Evolutionary conservation across 2,888 invertebrate species (phyloP), one percentile per base, ranked within the genome.

Genomic region (Leistus spinibarbis): DNA sequence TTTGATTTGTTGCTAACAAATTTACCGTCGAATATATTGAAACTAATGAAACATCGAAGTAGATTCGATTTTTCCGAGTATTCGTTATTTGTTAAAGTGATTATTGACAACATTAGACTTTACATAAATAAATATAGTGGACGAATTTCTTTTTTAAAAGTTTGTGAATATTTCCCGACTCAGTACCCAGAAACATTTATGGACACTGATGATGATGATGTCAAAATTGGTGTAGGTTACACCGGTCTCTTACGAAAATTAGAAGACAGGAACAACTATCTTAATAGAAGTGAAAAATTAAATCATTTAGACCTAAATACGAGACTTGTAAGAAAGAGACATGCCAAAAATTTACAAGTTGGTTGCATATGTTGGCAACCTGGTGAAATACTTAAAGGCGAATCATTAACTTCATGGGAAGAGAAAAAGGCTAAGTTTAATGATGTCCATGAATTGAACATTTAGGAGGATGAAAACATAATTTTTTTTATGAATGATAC

Each of bases 251-350:
- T 63, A 19, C 22, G 63, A 63, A 63, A 63, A 20, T 20, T 63
- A n/a, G 63, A 63, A 63, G 63, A 63, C 5, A 9, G 63, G 2
- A 63, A 63, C 19, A 63, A 63, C 24, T 63, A 63, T 20, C n/a
- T 63, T 13, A 19, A 63, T 20, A 63, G 20, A 63, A 19, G 19
- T 17, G 63, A 63, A 63, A 63, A 63, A 24, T 10, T 63, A 17
- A 63, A n/a, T 53, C 9, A 9, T 10, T 10, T 10, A 10, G 16
- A 60, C 20, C 2, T 60, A 9, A n/a, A n/a, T 10, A 4, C 1
- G 16, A n/a, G n/a, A n/a, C n/a, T n/a, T n/a, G n/a, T n/a, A n/a
- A n/a, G n/a, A n/a, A n/a, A n/a, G n/a, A n/a, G n/a, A n/a, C n/a
- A n/a, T n/a, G n/a, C n/a, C n/a, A n/a, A n/a, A n/a, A n/a, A n/a